Percentiles rank a stretch among this genome's conserved stretches.
phyloP scores from a whole-genome alignment of 2,888 invertebrate species.

The Stenurella melanura region DNA sequence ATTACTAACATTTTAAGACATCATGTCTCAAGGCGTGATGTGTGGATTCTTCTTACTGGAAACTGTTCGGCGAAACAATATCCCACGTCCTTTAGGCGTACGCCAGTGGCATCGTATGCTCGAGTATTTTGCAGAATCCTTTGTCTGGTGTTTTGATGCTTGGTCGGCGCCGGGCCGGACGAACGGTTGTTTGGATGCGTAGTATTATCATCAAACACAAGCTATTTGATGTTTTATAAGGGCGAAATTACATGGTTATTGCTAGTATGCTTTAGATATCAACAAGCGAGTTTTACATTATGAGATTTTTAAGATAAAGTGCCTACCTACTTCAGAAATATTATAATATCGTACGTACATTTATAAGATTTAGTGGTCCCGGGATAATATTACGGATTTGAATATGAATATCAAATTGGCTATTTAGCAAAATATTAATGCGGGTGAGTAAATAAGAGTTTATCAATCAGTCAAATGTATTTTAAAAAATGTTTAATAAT shows the following conservation, averaged over 20 bases:
- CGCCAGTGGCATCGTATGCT: constrained; percentile 22
- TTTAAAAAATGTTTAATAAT: no score
- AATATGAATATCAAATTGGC: neutral
- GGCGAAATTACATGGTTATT: constrained; percentile 51
- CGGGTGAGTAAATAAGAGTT: no score
- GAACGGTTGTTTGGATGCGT: constrained; percentile 61
- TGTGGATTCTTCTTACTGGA: no score
- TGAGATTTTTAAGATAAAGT: constrained; percentile 38
- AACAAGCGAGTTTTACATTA: constrained; percentile 53
- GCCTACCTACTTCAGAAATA: neutral
- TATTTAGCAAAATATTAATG: no score
- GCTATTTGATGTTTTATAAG: constrained; percentile 62
- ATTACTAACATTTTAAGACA: no score
- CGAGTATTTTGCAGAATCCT: constrained; percentile 52
- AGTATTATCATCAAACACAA: constrained; percentile 63
- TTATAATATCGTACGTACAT: neutral
- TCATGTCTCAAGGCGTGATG: no score
- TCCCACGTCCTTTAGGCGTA: neutral
- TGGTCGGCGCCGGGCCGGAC: constrained; percentile 60
- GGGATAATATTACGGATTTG: neutral
- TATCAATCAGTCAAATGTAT: no score
- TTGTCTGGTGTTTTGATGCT: constrained; percentile 61
- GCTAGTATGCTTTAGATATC: constrained; percentile 51
- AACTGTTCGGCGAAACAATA: no score
- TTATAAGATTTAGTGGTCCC: neutral